Base-by-base conservation (phyloP, 2,797 vertebrate species). In the Remorina albescens region DNA sequence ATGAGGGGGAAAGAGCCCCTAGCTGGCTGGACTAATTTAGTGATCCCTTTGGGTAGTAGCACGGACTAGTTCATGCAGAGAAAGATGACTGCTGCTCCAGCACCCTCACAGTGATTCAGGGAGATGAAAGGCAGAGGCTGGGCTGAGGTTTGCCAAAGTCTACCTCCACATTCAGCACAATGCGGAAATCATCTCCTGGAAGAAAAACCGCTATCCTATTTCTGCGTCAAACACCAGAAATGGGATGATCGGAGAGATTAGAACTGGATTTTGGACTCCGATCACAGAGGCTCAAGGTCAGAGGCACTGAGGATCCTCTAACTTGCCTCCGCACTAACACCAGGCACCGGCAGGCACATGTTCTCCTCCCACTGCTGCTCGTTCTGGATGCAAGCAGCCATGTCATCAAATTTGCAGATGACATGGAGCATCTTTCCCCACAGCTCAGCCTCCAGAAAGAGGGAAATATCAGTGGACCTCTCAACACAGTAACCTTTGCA, bases 21-120 rank as follows among this genome's bases (percentile, higher is more conserved):
- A 51, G 69, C 80, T 81, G 83, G 78, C 77, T 76, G 73, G 78
- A 68, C 73, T 81, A 67, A 84, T 82, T 82, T 56, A 26, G 53
- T 57, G 19, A 76, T 76, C 81, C 81, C 61, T 78, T 76, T 37
- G 78, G 78, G 63, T 67, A 64, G 30, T n/a, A 53, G 66, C 63
- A 42, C 68, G 36, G 66, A 58, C 56, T 57, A 73, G 23, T 77
- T 71, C 75, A 72, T 67, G 53, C 56, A 28, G 50, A 80, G 60
- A 30, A 39, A 58, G 62, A 75, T 36, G 81, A 56, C 71, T 53
- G 67, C 66, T 36, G 74, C 65, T 78, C 65, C 70, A 39, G 67
- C 28, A 30, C 67, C 32, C 63, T 61, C n/a, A 1, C 19, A 34
- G 46, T 65, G 76, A 77, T 76, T 67, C 56, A 64, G 65, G 70